Percentiles rank a stretch among this genome's conserved stretches.
phyloP scores from a whole-genome alignment of 2,797 vertebrate genomes.

The Myoxocephalus aenaeus region DNA sequence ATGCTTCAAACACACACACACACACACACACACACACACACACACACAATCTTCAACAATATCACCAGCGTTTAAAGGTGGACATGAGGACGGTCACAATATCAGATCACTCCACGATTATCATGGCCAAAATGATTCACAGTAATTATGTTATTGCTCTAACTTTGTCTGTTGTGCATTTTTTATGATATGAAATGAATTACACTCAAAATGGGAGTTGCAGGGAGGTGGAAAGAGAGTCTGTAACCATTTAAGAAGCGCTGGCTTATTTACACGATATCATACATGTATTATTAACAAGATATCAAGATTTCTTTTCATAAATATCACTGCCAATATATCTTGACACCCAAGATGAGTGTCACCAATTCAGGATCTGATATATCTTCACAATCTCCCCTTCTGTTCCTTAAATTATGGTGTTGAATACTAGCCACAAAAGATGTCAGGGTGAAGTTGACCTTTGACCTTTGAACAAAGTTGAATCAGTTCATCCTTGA shows the following conservation, averaged over 20 bases:
- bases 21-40: too few relatives aligned
- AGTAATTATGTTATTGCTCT: neutral
- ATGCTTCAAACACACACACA: too few relatives aligned
- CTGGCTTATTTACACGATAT: neutral
- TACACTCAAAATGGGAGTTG: neutral
- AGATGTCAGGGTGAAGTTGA: neutral
- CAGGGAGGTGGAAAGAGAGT: neutral
- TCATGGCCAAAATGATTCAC: neutral
- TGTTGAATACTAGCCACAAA: neutral
- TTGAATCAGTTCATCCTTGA: neutral
- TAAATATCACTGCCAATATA: neutral
- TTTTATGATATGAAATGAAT: neutral
- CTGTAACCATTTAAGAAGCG: neutral
- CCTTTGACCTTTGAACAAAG: neutral
- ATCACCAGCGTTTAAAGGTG: neutral
- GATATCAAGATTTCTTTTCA: neutral
- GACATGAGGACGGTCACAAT: too few relatives aligned
- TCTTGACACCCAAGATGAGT: neutral
- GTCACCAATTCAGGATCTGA: neutral
- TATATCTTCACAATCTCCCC: neutral
- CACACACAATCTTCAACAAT: neutral
- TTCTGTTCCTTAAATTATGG: neutral
- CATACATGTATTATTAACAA: neutral
- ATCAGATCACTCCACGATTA: neutral
- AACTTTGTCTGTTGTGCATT: neutral